Evolutionary conservation across 2,888 invertebrate genomes (phyloP).

Genomic region (Pammene aurita): DNA sequence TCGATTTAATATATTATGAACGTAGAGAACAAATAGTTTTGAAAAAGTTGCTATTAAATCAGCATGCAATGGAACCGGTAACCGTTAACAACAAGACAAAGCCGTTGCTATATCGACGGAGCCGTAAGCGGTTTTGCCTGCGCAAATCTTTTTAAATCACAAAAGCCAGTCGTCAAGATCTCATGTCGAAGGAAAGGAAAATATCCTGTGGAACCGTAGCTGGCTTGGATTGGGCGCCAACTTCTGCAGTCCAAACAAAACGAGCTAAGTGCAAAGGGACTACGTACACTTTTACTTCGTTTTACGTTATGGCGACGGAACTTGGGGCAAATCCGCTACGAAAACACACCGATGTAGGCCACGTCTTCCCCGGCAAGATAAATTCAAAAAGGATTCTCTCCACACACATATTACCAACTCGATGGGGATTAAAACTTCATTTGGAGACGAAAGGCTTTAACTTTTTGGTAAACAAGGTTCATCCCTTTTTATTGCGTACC

Average conservation of each 20-base stretch:
- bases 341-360: constrained; percentile 79
- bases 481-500: constrained; percentile 70
- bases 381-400: constrained; percentile 74
- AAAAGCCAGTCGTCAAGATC: constrained; percentile 80
- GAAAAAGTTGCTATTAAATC: no score
- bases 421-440: constrained; percentile 79
- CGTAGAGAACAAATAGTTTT: no score
- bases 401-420: constrained; percentile 72
- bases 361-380: constrained; percentile 67
- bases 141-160: constrained; percentile 81
- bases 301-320: neutral
- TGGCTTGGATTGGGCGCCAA: constrained; percentile 77
- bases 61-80: constrained; percentile 4
- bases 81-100: constrained; percentile 36
- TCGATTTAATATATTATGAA: no score
- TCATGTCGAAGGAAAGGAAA: constrained; percentile 77
- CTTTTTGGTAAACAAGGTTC: constrained; percentile 67
- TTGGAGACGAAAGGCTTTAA: constrained; percentile 65
- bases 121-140: constrained; percentile 73
- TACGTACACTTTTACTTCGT: constrained; percentile 5
- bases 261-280: constrained; percentile 9
- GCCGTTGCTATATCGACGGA: constrained; percentile 50
- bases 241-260: neutral
- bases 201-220: constrained; percentile 76
- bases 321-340: constrained; percentile 79